Percentiles rank a stretch among this genome's conserved stretches.
These are phyloP conservation scores for Megalonaias nervosa DNA, from an alignment of 1,140 invertebrate genomes.

Conservation along the genomic window DNA sequence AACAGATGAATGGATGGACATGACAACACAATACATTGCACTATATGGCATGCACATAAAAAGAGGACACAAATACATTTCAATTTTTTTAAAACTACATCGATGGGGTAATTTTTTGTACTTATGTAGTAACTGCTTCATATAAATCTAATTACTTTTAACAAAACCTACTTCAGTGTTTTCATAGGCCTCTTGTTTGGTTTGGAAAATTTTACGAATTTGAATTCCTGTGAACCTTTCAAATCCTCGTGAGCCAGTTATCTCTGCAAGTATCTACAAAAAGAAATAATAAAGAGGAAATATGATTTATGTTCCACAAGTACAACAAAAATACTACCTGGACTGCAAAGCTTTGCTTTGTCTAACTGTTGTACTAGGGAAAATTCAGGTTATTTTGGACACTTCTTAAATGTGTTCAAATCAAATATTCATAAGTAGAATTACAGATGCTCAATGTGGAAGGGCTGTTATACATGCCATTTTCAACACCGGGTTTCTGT, in stretches of 20 bases:
- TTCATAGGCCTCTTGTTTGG: conserved; percentile 82
- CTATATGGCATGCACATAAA: no score
- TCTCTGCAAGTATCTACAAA: conserved; percentile 82
- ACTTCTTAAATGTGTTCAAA: neutral
- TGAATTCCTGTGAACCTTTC: conserved; percentile 95
- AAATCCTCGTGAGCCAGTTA: conserved; percentile 94
- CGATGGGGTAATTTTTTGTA: neutral
- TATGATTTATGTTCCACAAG: neutral
- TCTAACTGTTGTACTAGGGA: no score
- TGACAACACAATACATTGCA: neutral
- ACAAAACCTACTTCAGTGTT: conserved; percentile 80
- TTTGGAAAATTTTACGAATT: conserved; percentile 89
- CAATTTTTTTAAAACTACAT: neutral
- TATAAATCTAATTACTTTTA: neutral
- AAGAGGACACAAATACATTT: neutral
- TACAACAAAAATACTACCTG: neutral
- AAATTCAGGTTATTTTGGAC: no score
- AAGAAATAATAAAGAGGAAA: conserved; percentile 18
- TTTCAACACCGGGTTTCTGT: no score
- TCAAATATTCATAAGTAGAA: neutral
- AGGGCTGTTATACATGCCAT: no score
- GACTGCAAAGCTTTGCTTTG: no score
- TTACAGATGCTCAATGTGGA: no score
- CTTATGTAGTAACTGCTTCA: neutral
- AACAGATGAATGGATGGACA: no score